Conservation (phyloP, 1,140 invertebrate genomes). For the Drosophila bocki region DNA sequence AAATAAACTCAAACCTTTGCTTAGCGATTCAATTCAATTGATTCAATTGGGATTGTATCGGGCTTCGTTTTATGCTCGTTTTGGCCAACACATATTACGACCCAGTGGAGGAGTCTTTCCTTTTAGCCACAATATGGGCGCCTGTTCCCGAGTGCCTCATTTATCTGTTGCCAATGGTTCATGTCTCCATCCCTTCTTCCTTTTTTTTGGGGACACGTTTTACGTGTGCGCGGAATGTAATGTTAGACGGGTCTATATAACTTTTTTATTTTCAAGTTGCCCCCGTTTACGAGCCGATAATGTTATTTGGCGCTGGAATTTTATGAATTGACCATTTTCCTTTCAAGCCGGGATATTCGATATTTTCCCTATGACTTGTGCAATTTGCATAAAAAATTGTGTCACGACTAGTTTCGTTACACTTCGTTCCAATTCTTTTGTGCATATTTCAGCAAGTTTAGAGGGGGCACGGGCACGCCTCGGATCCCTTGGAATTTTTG, state of each 20-base stretch:
- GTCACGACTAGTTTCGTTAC: constrained; percentile 79
- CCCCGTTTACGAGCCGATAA: constrained; percentile 70
- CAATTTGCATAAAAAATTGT: constrained; percentile 77
- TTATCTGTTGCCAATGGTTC: constrained; percentile 71
- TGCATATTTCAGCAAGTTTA: constrained; percentile 42
- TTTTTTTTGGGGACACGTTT: constrained; percentile 37
- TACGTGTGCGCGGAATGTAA: constrained; percentile 64
- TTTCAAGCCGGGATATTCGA: constrained; percentile 28
- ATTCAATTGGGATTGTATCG: constrained; percentile 83
- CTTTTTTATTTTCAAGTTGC: constrained; percentile 40
- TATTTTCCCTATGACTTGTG: constrained; percentile 62
- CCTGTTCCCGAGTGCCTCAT: constrained; percentile 74
- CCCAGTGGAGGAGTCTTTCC: constrained; percentile 13
- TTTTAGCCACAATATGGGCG: constrained; percentile 6
- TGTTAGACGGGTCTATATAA: constrained; percentile 50
- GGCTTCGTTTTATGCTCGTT: constrained; percentile 71
- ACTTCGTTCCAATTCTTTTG: constrained; percentile 58
- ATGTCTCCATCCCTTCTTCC: constrained; percentile 35
- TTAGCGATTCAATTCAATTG: constrained; percentile 80
- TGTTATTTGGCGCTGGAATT: constrained; percentile 72
- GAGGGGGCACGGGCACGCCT: constrained; percentile 8
- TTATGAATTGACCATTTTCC: constrained; percentile 52
- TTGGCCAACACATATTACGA: constrained; percentile 57
- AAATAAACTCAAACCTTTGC: constrained; percentile 53
- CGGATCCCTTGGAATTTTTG: constrained; percentile 63